Base-by-base conservation (phyloP, 2,888 invertebrate genomes). In the Melinaea menophilus region DNA sequence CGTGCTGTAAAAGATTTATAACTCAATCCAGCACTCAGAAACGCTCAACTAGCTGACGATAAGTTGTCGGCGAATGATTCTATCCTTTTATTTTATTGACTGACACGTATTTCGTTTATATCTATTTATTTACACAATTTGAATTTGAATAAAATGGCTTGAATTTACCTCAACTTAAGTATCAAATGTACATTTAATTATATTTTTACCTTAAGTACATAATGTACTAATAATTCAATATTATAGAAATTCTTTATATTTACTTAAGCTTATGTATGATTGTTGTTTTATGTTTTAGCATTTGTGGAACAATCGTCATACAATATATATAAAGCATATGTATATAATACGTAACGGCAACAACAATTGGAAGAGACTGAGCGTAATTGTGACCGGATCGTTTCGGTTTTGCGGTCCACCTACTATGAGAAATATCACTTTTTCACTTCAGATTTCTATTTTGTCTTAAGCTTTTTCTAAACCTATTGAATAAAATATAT, bases 21-120 rank as follows among this genome's bases (percentile, higher is more conserved):
- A 84, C 88, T 88, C 88, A 87, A 88, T 88, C 82, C 80, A 82
- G 79, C 87, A 89, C 89, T 90, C 89, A 88, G 82, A 84, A 90
- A 86, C 88, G 85, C 85, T 89, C 88, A 88, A 88, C 86, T 81
- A 87, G 81, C 82, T 81, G 83, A 81, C 83, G 89, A 89, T 90
- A 88, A 88, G 86, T 86, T 86, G 86, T 82, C 79, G 84, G 75
- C 78, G 78, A 84, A 79, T 82, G 84, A 87, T 87, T 78, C 81
- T 78, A 73, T 74, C 79, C 77, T 79, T 81, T 82, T 84, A 79
- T 81, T 78, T 73, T 22, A 22, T 51, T 35, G 51, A 12, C 54
- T 54, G 13, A 13, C 33, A n/a, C n/a, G n/a, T n/a, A 48, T n/a
- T n/a, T n/a, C n/a, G n/a, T n/a, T n/a, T n/a, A n/a, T n/a, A 54